These are phyloP conservation scores for Melanostoma mellinum DNA, from an alignment of 2,888 invertebrate species.

Conservation along the genomic window DNA sequence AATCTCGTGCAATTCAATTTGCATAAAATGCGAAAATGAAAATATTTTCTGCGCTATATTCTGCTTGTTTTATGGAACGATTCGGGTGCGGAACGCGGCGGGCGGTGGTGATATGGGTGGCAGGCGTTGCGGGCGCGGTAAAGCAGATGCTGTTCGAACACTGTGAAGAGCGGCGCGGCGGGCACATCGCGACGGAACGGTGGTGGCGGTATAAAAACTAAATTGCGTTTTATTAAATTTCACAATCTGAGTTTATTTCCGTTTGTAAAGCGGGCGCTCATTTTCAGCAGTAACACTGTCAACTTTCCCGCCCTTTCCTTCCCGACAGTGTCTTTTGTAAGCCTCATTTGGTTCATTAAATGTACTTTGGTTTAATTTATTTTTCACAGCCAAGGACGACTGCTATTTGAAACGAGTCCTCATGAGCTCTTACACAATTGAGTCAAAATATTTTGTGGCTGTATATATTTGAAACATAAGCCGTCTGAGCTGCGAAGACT, in stretches of 20 bases:
- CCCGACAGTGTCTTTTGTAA: conserved; percentile 4
- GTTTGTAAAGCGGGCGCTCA: conserved; percentile 52
- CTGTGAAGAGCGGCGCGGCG: no score
- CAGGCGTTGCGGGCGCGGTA: neutral
- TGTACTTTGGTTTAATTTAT: conserved; percentile 18
- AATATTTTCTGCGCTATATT: conserved; percentile 49
- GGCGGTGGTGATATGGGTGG: neutral
- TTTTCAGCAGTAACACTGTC: conserved; percentile 14
- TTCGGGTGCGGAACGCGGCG: neutral
- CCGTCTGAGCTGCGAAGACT: no score
- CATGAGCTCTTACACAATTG: conserved; percentile 4
- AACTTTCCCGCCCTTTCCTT: neutral
- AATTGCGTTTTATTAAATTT: conserved; percentile 72
- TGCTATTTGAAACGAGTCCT: conserved; percentile 1
- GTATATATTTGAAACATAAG: no score
- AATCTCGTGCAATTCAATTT: conserved; percentile 71
- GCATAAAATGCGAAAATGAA: conserved; percentile 71
- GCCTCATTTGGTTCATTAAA: conserved; percentile 58
- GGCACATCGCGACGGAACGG: neutral
- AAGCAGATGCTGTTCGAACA: neutral
- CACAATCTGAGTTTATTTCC: conserved; percentile 70
- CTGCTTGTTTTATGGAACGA: conserved; percentile 21
- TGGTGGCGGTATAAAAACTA: conserved; percentile 41
- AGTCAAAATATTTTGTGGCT: no score
- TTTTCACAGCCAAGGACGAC: neutral